Conservation (phyloP, 2,888 invertebrate genomes). For the Folsomia candida region DNA sequence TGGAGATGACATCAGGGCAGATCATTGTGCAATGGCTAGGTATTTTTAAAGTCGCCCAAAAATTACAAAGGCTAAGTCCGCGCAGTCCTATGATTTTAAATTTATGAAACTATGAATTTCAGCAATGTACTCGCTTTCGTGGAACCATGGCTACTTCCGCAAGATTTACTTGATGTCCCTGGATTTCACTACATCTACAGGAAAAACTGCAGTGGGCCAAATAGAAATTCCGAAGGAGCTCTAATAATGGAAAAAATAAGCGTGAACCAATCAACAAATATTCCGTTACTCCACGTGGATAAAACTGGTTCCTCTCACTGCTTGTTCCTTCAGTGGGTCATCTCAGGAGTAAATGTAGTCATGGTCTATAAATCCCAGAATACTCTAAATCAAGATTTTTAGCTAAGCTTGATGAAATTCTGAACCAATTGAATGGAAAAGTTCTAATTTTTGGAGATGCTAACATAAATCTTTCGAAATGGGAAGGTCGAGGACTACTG, state of each 20-base stretch:
- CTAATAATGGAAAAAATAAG: not conserved
- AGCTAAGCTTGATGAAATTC: not conserved
- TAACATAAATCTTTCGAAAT: not conserved
- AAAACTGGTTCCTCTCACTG: not conserved
- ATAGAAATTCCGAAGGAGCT: not conserved
- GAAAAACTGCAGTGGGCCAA: not conserved
- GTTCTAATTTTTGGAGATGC: not conserved
- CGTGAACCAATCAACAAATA: not conserved
- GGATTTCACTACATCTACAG: not conserved
- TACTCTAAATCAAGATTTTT: not conserved
- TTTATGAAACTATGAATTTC: no score
- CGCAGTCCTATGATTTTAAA: no score
- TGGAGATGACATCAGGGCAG: slow-evolving; percentile 1
- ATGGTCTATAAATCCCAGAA: not conserved
- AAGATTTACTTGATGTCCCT: not conserved
- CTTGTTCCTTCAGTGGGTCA: not conserved
- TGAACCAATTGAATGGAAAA: not conserved
- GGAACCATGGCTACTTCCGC: not conserved
- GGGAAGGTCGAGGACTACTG: not conserved
- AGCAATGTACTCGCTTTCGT: not conserved
- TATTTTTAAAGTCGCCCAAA: not conserved
- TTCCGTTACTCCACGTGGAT: not conserved
- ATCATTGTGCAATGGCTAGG: not conserved
- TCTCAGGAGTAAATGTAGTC: not conserved
- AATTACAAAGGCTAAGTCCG: no score